Evolutionary conservation across 2,113 vertebrate species (phyloP), one percentile per base, ranked within the genome.

Genomic region (Nanorana parkeri): DNA sequence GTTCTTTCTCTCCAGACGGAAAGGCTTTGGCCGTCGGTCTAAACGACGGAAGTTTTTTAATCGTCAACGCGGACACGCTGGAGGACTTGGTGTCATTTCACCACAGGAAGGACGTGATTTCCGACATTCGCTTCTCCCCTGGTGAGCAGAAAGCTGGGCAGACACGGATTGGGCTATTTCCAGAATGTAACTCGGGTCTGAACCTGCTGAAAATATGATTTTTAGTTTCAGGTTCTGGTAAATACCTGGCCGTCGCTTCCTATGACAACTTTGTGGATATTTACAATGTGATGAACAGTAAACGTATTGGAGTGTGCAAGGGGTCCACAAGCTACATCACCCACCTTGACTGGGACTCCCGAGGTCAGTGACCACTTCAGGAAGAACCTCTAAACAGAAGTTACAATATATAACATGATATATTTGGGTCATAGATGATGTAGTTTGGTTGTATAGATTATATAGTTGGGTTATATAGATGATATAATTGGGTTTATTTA

Each of bases 1-100:
- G 98, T 90, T 96, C 95, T 88, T 99, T 99, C 91, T 99, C 98
- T 85, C 96, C 97, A 17, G 98, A 99, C 71, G 98, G 97, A 78
- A 99, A 99, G 91, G 95, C 95, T 71, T 89, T 99, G 89, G 97
- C 97, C 0, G 97, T 99, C 83, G 98, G 98, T 68, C 94, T 99
- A 84, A 98, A 96, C 0, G 98, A 99, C 65, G 98, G 98, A 86
- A 97, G 97, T 86, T 99, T 99, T 90, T 89, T 99, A 81, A 96
- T 99, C 80, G 96, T 98, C 85, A 99, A 99, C 84, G 96, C 96
- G 82, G 97, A 99, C 88, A 99, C 98, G 51, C 89, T 99, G 76
- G 98, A 99, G 85, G 98, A 99, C 90, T 92, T 99, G 77, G 97
- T 99, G 80, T 97, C 98, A 80, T 99, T 99, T 91, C 97, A 99